Percentiles rank a stretch among this genome's conserved stretches.
phyloP scores from a whole-genome alignment of 2,113 vertebrate genomes.

The Rhinoptilus africanus region DNA sequence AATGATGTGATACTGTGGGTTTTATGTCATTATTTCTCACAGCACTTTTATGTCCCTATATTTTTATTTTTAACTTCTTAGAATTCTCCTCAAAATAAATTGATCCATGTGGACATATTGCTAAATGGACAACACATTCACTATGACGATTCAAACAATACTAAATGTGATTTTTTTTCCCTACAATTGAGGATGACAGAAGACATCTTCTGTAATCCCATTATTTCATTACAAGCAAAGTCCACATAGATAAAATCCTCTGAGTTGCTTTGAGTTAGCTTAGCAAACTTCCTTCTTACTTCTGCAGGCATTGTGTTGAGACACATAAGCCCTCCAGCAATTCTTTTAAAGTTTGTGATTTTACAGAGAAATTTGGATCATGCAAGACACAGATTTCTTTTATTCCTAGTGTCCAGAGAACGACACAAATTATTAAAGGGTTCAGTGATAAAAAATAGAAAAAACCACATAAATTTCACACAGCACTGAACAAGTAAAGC shows the following conservation, averaged over 20 bases:
- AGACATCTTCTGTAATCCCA: neutral
- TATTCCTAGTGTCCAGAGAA: neutral
- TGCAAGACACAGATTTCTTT: neutral
- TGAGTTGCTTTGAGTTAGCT: neutral
- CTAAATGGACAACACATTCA: neutral
- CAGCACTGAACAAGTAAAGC: neutral
- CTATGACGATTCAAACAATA: neutral
- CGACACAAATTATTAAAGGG: neutral
- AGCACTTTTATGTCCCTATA: neutral
- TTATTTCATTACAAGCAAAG: neutral
- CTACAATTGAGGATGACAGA: neutral
- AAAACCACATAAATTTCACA: rapidly evolving
- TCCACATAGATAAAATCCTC: neutral
- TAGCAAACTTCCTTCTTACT: neutral
- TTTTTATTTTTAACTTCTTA: slow-evolving; percentile 9
- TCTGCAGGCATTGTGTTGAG: neutral
- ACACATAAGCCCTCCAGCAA: neutral
- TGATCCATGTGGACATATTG: neutral
- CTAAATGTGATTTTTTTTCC: neutral
- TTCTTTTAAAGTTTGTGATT: neutral
- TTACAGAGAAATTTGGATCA: neutral
- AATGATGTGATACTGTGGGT: neutral
- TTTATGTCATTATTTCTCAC: slow-evolving; percentile 11
- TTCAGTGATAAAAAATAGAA: neutral
- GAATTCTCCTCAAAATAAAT: neutral